These are phyloP conservation scores for Eupsilia transversa DNA, from an alignment of 2,888 invertebrate genomes.

Conservation along the genomic window DNA sequence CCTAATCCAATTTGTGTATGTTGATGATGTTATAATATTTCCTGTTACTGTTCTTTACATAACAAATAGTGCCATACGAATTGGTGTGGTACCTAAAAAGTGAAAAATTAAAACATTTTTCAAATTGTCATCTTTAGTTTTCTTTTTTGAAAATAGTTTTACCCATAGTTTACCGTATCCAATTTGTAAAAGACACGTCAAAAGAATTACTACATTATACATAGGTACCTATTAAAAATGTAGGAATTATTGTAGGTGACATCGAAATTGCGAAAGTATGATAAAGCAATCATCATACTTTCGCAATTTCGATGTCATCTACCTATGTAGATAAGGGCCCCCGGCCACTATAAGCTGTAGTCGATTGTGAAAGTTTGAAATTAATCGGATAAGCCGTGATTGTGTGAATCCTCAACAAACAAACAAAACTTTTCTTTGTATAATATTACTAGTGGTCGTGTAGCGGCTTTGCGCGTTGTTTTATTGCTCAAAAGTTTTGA, in stretches of 20 bases:
- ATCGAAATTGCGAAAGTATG: too few relatives aligned
- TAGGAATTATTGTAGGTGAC: not conserved
- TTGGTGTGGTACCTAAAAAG: too few relatives aligned
- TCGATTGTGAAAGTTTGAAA: constrained; percentile 50
- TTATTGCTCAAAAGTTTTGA: constrained; percentile 26
- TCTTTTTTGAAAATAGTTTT: too few relatives aligned
- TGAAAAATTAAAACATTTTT: too few relatives aligned
- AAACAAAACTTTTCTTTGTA: constrained; percentile 49
- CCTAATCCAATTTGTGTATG: too few relatives aligned
- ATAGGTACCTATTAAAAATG: not conserved
- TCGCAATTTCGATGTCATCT: constrained; percentile 3
- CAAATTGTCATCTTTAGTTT: too few relatives aligned
- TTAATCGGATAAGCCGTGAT: constrained; percentile 44
- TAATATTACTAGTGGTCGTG: constrained; percentile 4
- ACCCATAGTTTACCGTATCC: not conserved
- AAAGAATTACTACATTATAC: constrained; percentile 1
- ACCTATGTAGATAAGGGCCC: constrained; percentile 15
- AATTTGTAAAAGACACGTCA: not conserved
- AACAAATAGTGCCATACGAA: too few relatives aligned
- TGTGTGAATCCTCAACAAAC: constrained; percentile 44
- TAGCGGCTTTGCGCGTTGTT: constrained; percentile 14
- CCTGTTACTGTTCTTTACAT: too few relatives aligned
- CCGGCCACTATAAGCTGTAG: constrained; percentile 16
- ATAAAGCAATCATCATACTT: constrained; percentile 30
- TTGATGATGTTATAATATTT: too few relatives aligned